These are phyloP conservation scores for Rhagoletis zephyria DNA, from an alignment of 1,140 invertebrate species.

Conservation along the genomic window DNA sequence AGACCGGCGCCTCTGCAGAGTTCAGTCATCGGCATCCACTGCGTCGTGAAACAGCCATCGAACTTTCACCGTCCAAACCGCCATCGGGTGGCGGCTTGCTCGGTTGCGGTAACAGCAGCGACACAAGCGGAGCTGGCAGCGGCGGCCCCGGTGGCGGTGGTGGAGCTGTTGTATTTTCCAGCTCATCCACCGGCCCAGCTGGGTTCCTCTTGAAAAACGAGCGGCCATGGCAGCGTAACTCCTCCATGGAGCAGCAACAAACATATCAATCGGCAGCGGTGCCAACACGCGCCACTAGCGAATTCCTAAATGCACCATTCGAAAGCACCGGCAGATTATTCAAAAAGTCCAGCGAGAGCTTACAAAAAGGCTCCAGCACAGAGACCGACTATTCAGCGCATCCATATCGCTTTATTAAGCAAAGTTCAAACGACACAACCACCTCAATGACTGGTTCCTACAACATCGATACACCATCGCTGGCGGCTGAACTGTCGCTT, in stretches of 20 bases:
- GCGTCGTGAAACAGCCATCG: conserved; percentile 71
- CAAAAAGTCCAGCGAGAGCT: conserved; percentile 71
- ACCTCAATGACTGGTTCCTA: conserved; percentile 72
- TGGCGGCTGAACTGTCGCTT: conserved; percentile 69
- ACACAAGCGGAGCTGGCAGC: conserved; percentile 52
- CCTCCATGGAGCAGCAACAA: conserved; percentile 70
- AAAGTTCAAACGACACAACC: conserved; percentile 73
- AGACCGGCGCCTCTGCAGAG: conserved; percentile 68
- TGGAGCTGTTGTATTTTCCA: conserved; percentile 59
- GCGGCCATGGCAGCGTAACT: conserved; percentile 69
- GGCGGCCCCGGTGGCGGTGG: conserved; percentile 62
- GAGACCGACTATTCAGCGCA: conserved; percentile 72
- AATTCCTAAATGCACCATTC: conserved; percentile 69
- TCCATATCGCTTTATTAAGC: conserved; percentile 72
- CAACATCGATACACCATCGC: conserved; percentile 71
- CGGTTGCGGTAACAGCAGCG: conserved; percentile 58
- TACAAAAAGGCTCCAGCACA: conserved; percentile 73
- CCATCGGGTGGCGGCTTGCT: conserved; percentile 64
- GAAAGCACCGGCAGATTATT: conserved; percentile 67
- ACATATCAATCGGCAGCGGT: conserved; percentile 65
- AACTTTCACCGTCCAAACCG: conserved; percentile 71
- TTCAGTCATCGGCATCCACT: conserved; percentile 70
- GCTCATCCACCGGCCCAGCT: conserved; percentile 52
- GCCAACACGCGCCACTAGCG: conserved; percentile 68
- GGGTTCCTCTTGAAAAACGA: conserved; percentile 70